These are phyloP conservation scores for Agrochola lota DNA, from an alignment of 2,888 invertebrate genomes.

Conservation along the genomic window DNA sequence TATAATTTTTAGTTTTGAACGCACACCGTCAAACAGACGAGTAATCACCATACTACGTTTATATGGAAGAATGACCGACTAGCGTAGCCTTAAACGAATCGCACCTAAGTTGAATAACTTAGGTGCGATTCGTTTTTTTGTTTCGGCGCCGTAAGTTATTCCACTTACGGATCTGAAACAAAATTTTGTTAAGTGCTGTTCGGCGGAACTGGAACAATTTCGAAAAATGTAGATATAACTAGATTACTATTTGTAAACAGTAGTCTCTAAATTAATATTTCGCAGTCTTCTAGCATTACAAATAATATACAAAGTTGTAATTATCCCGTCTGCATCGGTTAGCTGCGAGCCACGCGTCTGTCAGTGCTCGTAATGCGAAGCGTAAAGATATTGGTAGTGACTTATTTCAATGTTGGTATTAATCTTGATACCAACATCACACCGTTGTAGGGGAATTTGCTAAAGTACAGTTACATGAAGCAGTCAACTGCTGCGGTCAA, in stretches of 20 bases:
- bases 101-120: too few species aligned
- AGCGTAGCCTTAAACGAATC: neutral
- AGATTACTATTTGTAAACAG: neutral
- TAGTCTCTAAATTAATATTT: slow-evolving; percentile 1
- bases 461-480: neutral
- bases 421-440: neutral
- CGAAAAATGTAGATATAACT: neutral
- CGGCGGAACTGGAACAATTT: neutral
- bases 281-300: neutral
- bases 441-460: too few species aligned
- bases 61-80: too few species aligned
- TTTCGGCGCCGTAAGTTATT: too few species aligned
- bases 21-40: too few species aligned
- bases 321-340: slow-evolving; percentile 38
- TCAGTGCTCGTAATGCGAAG: slow-evolving; percentile 14
- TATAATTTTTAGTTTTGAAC: too few species aligned
- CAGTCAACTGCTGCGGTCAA: neutral
- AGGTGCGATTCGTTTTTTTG: too few species aligned
- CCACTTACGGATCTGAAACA: neutral
- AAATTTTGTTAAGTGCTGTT: too few species aligned
- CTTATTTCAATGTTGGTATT: slow-evolving; percentile 15
- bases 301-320: slow-evolving; percentile 23
- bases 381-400: slow-evolving; percentile 40
- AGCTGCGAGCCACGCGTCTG: slow-evolving; percentile 11
- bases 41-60: too few species aligned